Evolutionary conservation across 2,888 invertebrate species (phyloP), one percentile per base, ranked within the genome.

Genomic region (Campoletis raptor): DNA sequence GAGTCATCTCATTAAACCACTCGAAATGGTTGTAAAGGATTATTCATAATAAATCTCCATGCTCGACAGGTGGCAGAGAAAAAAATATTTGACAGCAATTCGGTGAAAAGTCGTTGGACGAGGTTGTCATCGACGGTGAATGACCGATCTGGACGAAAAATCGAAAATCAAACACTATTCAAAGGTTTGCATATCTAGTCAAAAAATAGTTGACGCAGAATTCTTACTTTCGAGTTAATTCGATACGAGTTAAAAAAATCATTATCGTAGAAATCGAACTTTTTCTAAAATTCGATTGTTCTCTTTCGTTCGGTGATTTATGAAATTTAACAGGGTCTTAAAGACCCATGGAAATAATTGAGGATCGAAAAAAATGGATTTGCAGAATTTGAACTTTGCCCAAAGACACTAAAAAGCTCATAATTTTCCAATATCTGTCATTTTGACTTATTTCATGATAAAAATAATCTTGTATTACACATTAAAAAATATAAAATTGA

Each of bases 1-100:
- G 40, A 61, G 61, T 61, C 30, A 30, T 61, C 61, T 61, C 61
- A 61, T 61, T 61, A 61, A 61, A 30, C 15, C 61, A 30, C 61
- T 61, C 24, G 12, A 24, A 61, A 61, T 30, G 61, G 30, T 24
- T 30, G 6, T 61, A 30, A 61, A 61, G 30, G 30, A 30, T 30
- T 15, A 57, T 24, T 61, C 30, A 7, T 61, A 12, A 61, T 61
- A 61, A 61, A 61, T 61, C 30, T 15, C 30, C 15, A 30, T 61
- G 2, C 24, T 6, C 30, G 61, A 61, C 61, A 61, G 15, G 30
- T 61, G 61, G 30, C 30, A 30, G 61, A 30, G 61, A 24, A 61
- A 61, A 61, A 61, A 61, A 61, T 61, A 12, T 61, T 30, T 3
- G 30, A 15, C 24, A 6, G 30, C 30, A 30, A 30, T 61, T 61